These are phyloP conservation scores for Ichneumoninae sp. DNA, from an alignment of 2,888 invertebrate species.

Conservation along the genomic window DNA sequence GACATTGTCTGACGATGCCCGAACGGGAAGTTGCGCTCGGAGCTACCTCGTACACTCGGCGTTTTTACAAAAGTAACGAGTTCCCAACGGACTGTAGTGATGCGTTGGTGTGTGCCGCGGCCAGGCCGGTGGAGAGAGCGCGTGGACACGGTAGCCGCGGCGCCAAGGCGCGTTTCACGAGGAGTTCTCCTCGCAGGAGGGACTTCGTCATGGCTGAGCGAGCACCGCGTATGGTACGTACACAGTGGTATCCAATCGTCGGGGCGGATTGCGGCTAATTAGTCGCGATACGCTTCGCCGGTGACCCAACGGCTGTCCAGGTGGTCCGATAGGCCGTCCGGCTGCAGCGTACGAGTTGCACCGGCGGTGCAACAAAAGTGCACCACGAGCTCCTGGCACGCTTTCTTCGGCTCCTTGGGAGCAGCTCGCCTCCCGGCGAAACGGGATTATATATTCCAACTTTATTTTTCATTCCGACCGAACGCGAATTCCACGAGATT, in stretches of 20 bases:
- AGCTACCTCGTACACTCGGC: conserved; percentile 10
- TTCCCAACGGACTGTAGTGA: not conserved
- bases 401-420: conserved; percentile 42
- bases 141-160: conserved; percentile 42
- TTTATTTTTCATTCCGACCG: conserved; percentile 48
- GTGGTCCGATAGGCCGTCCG: conserved; percentile 71
- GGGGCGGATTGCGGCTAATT: conserved; percentile 77
- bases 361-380: conserved; percentile 33
- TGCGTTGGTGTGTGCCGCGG: conserved; percentile 2
- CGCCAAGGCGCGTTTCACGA: conserved; percentile 47
- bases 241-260: conserved; percentile 75
- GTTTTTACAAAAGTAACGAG: conserved; percentile 32
- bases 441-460: conserved; percentile 39
- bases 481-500: conserved; percentile 59
- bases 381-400: conserved; percentile 53
- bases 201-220: conserved; percentile 78
- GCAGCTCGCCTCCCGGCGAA: not conserved
- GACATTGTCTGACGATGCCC: not conserved
- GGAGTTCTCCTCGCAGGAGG: conserved; percentile 72
- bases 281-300: conserved; percentile 75
- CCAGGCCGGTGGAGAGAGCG: conserved; percentile 10
- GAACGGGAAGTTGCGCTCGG: conserved; percentile 34
- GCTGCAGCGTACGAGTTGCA: conserved; percentile 21
- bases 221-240: conserved; percentile 58
- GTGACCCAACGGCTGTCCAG: conserved; percentile 72